Evolutionary conservation across 92 coral and sea anemone genomes (phyloP), one percentile per base, ranked within the genome.

Genomic region (Porites divaricata): DNA sequence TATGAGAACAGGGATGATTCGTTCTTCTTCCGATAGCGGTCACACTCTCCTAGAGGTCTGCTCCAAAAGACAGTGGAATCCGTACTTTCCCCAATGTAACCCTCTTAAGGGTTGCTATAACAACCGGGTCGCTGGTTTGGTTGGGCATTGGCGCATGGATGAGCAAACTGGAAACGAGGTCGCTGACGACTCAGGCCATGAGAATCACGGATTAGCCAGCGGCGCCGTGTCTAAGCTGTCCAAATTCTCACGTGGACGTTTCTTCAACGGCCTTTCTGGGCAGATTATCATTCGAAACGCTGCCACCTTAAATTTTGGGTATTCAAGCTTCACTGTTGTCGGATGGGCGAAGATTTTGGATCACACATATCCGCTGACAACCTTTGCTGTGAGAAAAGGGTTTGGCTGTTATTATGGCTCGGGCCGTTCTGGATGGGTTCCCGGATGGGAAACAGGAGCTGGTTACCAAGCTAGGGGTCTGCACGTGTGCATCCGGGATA

Each of bases 111-210:
- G 77, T 81, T 70, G 77, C 70, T 25, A 77, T 77, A 63, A 24
- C 81, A 76, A 48, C 70, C 83, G 53, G 8, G 24, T 79, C 22
- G 21, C 64, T 79, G 83, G 75, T 12, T 70, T 90, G 66, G 68
- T 93, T 61, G 96, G 96, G 28, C 94, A 93, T 76, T 93, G 96
- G 94, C 90, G 86, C 61, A 93, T 93, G 94, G 94, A 90, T 85
- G 96, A 93, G 86, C 90, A 90, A 71, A 83, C 94, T 51, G 96
- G 96, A 45, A 76, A 81, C 81, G 57, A 85, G 76, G 93, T 93
- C 50, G 94, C 88, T 11, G 96, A 93, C 77, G 94, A 93, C 67
- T 93, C 96, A 49, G 96, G 96, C 20, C 45, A 81, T 65, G 96
- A 82, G 77, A 81, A 90, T 63, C 96, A 93, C 69, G 94, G 90